phyloP scores from a whole-genome alignment of 1,140 invertebrate species.

The Goniozus legneri region DNA sequence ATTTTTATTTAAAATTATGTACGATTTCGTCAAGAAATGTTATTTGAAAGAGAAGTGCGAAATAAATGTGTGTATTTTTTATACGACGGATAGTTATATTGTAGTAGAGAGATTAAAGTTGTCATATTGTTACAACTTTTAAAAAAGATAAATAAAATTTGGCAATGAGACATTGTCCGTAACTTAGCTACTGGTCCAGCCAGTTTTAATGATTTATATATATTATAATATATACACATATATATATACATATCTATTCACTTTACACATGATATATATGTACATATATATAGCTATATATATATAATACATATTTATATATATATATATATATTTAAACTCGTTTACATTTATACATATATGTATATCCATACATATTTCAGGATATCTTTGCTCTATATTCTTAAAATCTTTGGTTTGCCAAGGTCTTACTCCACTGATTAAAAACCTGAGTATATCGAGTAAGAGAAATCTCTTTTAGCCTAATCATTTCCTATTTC shows the following conservation, averaged over 20 bases:
- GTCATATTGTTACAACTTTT: too few species aligned
- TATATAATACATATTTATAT: slow-evolving; percentile 24
- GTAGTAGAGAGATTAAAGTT: too few species aligned
- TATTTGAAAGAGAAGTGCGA: too few species aligned
- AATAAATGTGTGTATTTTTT: too few species aligned
- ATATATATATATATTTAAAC: too few species aligned
- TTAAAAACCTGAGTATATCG: slow-evolving; percentile 15
- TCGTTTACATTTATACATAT: slow-evolving; percentile 25
- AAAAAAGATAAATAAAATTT: slow-evolving; percentile 20
- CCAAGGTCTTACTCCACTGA: slow-evolving; percentile 25
- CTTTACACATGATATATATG: slow-evolving; percentile 22
- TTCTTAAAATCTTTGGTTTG: slow-evolving; percentile 41
- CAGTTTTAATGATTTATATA: slow-evolving; percentile 23
- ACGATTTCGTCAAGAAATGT: not conserved
- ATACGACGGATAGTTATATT: too few species aligned
- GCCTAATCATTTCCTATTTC: slow-evolving; percentile 28
- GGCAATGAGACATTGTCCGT: slow-evolving; percentile 26
- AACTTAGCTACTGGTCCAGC: slow-evolving; percentile 35
- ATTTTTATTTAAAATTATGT: slow-evolving; percentile 7
- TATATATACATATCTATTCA: slow-evolving; percentile 18
- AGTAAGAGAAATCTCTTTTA: slow-evolving; percentile 10
- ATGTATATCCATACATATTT: slow-evolving; percentile 17
- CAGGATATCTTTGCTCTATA: slow-evolving; percentile 23
- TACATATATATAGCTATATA: slow-evolving; percentile 29
- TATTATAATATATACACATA: slow-evolving; percentile 26